Evolutionary conservation across 2,797 vertebrate species (phyloP), one percentile per base, ranked within the genome.

Genomic region (Epinephelus malabaricus): DNA sequence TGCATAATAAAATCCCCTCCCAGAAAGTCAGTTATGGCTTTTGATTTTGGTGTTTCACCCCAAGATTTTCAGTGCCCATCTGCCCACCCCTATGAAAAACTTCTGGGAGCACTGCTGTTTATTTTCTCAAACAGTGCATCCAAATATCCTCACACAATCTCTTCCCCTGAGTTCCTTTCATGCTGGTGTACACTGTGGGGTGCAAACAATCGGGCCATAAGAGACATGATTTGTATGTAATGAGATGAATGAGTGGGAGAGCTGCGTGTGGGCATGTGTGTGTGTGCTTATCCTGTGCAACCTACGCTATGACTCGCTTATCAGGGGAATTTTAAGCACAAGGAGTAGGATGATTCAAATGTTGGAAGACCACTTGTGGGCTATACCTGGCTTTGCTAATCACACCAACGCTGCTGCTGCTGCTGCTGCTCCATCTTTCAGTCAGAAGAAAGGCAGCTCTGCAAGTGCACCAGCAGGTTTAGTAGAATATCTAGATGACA

Each of bases 191-290:
- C 54, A 30, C 64, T 49, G 76, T 50, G 45, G 73, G 71, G 70
- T 45, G 67, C 72, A 82, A 69, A 81, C 63, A 83, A 73, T 58
- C 30, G 40, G 72, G 71, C 78, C 86, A 49, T 55, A 46, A 67
- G 72, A 88, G 80, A 89, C 77, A 64, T 78, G 81, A 83, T 86
- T 76, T 83, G 87, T 85, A 72, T 90, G 82, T 81, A 84, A 88
- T 73, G 80, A 82, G 84, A 87, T 88, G 79, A 86, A 85, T 75
- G 87, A 87, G 92, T 91, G 84, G 90, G 92, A 87, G 89, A 81
- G 83, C 61, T 78, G 81, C 79, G 84, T 90, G 88, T 86, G 91
- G 79, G 91, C 69, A 79, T 53, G 43, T 54, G 58, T 47, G 62
- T 82, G 59, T 27, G 66, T 61, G 76, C 79, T 89, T 72, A 76